A percentile compares a stretch with the other conserved stretches of the same genome.
Conservation (phyloP, 2,113 vertebrate genomes). For the Chloroceryle aenea region DNA sequence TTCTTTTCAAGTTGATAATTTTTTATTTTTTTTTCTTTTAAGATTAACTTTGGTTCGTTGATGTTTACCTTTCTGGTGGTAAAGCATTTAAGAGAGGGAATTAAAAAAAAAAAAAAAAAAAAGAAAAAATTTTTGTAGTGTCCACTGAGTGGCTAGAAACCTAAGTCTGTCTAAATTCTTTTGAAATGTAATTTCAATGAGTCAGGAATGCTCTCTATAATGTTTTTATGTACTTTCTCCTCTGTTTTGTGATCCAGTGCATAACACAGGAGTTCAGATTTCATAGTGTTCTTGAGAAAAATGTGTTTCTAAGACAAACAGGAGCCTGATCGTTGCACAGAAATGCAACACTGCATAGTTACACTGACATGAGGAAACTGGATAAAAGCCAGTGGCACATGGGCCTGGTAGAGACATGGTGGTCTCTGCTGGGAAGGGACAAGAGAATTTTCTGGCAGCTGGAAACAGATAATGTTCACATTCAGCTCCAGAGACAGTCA, state of each 20-base stretch:
- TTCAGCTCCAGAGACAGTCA: background rate
- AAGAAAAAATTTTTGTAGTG: background rate
- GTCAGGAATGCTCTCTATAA: background rate
- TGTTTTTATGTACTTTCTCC: background rate
- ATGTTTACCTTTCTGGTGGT: background rate
- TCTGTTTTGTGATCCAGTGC: background rate
- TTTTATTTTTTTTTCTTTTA: background rate
- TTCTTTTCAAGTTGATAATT: background rate
- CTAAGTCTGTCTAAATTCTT: background rate
- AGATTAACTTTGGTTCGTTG: background rate
- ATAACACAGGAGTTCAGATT: background rate
- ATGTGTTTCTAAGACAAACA: constrained; percentile 2
- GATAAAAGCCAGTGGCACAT: background rate
- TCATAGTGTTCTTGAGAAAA: background rate
- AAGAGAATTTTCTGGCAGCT: background rate
- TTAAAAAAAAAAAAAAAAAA: background rate
- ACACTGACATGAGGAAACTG: background rate
- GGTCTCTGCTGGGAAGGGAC: background rate
- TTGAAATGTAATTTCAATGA: background rate
- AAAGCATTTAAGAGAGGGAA: background rate
- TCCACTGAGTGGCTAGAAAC: background rate
- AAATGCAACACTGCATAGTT: background rate
- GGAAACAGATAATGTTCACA: background rate
- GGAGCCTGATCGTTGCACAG: background rate
- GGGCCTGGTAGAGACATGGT: background rate